Conservation (phyloP, 1,140 invertebrate genomes). For the Ceratina australensis region DNA sequence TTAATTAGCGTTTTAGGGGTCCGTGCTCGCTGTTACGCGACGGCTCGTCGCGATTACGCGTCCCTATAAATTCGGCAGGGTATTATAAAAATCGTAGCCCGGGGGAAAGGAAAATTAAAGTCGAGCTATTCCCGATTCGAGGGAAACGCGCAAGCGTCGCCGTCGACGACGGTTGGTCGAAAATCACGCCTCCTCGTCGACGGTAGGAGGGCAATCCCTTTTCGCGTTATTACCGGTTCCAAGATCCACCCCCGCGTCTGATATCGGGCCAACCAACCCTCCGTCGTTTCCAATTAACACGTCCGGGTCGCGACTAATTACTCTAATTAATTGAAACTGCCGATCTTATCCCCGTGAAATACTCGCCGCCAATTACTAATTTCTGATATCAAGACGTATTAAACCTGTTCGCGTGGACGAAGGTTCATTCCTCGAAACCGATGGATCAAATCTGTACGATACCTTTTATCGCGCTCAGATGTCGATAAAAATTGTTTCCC, state of each 20-base stretch:
- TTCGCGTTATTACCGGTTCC: slow-evolving; percentile 63
- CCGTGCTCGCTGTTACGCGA: too few species aligned
- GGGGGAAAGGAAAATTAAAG: neutral
- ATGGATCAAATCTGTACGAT: slow-evolving; percentile 21
- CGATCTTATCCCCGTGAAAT: slow-evolving; percentile 54
- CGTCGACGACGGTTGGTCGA: slow-evolving; percentile 37
- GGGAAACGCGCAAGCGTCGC: slow-evolving; percentile 69
- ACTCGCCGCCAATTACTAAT: slow-evolving; percentile 67
- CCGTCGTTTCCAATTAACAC: slow-evolving; percentile 75
- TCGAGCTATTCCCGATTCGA: slow-evolving; percentile 9
- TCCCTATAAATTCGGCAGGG: neutral
- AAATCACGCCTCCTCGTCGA: slow-evolving; percentile 69
- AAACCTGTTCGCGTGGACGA: neutral
- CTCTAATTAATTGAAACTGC: slow-evolving; percentile 76
- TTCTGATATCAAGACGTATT: slow-evolving; percentile 63
- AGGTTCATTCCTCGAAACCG: neutral
- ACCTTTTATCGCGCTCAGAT: slow-evolving; percentile 72
- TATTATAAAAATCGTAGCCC: neutral
- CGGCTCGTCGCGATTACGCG: too few species aligned
- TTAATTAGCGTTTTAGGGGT: too few species aligned
- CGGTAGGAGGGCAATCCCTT: slow-evolving; percentile 59
- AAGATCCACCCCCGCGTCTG: slow-evolving; percentile 60
- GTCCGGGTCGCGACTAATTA: slow-evolving; percentile 75
- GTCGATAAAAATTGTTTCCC: slow-evolving; percentile 70
- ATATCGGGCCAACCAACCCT: slow-evolving; percentile 62